Evolutionary conservation across 2,113 vertebrate genomes (phyloP), one percentile per base, ranked within the genome.

Genomic region (Panthera leo): DNA sequence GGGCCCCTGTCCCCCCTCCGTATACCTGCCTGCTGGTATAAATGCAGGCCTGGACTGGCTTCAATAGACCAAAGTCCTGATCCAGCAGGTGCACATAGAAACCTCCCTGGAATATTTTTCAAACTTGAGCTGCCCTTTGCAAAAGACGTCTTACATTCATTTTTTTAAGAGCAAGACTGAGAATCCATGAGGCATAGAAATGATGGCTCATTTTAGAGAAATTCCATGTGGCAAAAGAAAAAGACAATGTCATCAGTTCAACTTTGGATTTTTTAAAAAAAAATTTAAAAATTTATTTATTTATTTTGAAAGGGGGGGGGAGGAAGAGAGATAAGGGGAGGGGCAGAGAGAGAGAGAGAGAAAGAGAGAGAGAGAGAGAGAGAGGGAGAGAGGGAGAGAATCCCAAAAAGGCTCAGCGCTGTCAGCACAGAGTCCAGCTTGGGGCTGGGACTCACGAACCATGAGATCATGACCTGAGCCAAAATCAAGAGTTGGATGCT

Each of bases 91-190:
- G 21, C 79, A 82, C 61, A 29, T 53, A 51, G 73, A 94, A 73
- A 36, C 58, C 45, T 45, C 55, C 39, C 55, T 80, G 67, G 85
- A 31, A 14, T 94, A 67, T 36, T 92, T 97, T 86, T 88, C 55
- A 88, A 97, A 94, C 67, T 29, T 16, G 53, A 97, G 84, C 14
- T 95, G 70, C 70, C 76, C 76, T 95, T 94, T 93, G 88, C 71
- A 75, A 94, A 97, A 48, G 63, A 68, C n/a, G 19, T 48, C 80
- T 97, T 92, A 42, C 82, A 7, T 67, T 85, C 89, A 51, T 73
- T 90, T 89, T 90, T 85, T 85, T 27, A 93, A 63, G 23, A 34
- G 55, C 42, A 97, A 88, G 34, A 2, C 70, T 85, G 80, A 90
- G 45, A 71, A 79, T 92, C 75, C 63, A n/a, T 31, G 53, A 92